Base-by-base conservation (phyloP, 2,113 vertebrate species). In the Apaloderma vittatum region DNA sequence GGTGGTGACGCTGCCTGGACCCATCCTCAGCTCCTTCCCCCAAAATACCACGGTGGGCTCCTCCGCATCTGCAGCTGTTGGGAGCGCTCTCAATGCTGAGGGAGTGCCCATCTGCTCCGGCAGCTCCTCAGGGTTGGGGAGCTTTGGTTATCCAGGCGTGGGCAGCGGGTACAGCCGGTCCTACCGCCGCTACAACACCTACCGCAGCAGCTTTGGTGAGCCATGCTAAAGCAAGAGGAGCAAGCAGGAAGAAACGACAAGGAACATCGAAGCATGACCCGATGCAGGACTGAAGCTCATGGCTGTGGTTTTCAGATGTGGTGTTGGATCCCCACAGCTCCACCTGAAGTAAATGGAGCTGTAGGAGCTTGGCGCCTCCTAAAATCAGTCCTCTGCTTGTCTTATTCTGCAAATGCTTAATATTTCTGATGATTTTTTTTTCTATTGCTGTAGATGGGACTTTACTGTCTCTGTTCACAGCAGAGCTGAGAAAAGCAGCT, bases 21-120 rank as follows among this genome's bases (percentile, higher is more conserved):
- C 94, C 86, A 92, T 96, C 62, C 92, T 96, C 72, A 96, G 86
- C 94, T 96, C 94, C 82, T 96, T 94, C 78, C 86, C 95, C 0
- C 93, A 96, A n/a, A 82, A 88, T 43, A 91, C 91, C 1, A 0
- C 87, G 0, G 90, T 94, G 54, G 95, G 95, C 6, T 95, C 94
- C 34, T 4, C 70, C 3, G 15, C 74, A 0, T 94, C 93, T 0
- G 93, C 95, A 0, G 87, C 93, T 0, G 73, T 96, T 0, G 95
- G 95, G 2, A 94, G 58, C 11, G 26, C 0, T 3, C 93, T 96
- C 2, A 55, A 54, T 0, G 16, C 32, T 0, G 79, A n/a, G 2
- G 93, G 93, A 0, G 93, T 94, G 1, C 92, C 96, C 71, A 83
- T 96, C 36, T 2, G 0, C 55, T 95, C 92, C 0, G 70, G 82